These are phyloP conservation scores for Heterodera filipjevi DNA, from an alignment of 2,888 invertebrate species.

Conservation along the genomic window DNA sequence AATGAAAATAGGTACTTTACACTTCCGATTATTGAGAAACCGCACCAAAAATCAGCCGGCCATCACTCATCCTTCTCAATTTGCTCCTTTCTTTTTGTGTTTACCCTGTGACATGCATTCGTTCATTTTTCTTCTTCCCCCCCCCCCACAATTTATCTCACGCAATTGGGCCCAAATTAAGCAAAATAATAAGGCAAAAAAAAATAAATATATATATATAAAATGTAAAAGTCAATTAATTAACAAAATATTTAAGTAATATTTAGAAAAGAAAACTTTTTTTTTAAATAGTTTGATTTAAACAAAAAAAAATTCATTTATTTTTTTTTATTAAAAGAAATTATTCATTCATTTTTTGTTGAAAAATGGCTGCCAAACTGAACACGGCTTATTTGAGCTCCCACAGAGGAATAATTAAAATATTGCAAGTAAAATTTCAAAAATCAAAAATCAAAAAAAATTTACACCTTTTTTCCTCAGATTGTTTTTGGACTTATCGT, in stretches of 20 bases:
- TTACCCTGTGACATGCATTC: background rate
- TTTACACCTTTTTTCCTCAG: background rate
- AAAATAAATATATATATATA: too few species aligned
- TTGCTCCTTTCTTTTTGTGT: background rate
- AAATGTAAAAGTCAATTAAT: too few species aligned
- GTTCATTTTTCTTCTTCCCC: background rate
- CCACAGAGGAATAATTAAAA: background rate
- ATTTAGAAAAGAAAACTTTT: too few species aligned
- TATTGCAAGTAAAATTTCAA: background rate
- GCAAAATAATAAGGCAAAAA: too few species aligned
- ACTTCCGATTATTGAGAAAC: background rate
- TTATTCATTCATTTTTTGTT: background rate
- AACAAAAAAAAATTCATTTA: background rate
- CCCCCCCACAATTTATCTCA: background rate
- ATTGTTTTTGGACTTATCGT: constrained; percentile 1
- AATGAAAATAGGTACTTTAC: background rate
- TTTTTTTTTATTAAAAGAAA: background rate
- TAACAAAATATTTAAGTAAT: background rate
- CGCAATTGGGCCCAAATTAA: background rate
- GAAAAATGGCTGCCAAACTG: background rate
- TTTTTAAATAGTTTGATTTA: background rate
- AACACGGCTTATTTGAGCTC: constrained; percentile 1
- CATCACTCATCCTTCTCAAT: background rate
- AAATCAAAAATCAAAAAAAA: too few species aligned
- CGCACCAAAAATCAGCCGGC: background rate